phyloP scores from a whole-genome alignment of 2,888 invertebrate species.

The Orthonevra nobilis region DNA sequence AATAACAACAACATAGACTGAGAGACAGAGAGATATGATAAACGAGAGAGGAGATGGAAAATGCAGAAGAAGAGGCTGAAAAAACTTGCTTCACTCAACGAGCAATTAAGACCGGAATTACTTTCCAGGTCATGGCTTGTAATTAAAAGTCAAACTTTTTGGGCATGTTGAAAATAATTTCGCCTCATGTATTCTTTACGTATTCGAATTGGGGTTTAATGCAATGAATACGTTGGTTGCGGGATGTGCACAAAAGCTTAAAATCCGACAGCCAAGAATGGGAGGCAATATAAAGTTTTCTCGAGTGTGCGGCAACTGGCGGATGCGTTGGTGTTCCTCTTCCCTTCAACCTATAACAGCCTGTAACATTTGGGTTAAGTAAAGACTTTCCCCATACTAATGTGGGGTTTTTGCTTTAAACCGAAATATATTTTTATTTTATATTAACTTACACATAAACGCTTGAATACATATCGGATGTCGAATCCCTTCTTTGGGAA shows the following conservation, averaged over 20 bases:
- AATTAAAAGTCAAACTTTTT: constrained; percentile 72
- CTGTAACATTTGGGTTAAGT: constrained; percentile 42
- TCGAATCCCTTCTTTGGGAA: constrained; percentile 1
- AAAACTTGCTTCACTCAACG: constrained; percentile 72
- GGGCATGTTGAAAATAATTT: constrained; percentile 68
- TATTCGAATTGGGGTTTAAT: constrained; percentile 56
- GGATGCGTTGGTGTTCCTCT: constrained; percentile 39
- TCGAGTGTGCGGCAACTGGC: constrained; percentile 40
- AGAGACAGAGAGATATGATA: constrained; percentile 16
- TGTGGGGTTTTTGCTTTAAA: constrained; percentile 43
- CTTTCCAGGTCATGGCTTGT: constrained; percentile 72
- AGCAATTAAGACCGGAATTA: constrained; percentile 72
- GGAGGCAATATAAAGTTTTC: constrained; percentile 56
- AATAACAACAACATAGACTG: constrained; percentile 30
- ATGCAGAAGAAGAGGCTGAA: constrained; percentile 59
- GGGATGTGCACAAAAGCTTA: constrained; percentile 1
- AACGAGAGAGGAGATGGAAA: constrained; percentile 55
- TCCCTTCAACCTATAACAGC: constrained; percentile 23
- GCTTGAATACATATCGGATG: neutral
- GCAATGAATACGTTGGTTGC: constrained; percentile 50
- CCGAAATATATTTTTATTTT: constrained; percentile 63
- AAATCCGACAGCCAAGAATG: constrained; percentile 37
- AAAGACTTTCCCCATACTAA: constrained; percentile 37
- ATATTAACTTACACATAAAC: too few relatives aligned
- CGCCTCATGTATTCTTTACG: constrained; percentile 67